phyloP scores from a whole-genome alignment of 2,797 vertebrate species.

The Gambusia yucatana region DNA sequence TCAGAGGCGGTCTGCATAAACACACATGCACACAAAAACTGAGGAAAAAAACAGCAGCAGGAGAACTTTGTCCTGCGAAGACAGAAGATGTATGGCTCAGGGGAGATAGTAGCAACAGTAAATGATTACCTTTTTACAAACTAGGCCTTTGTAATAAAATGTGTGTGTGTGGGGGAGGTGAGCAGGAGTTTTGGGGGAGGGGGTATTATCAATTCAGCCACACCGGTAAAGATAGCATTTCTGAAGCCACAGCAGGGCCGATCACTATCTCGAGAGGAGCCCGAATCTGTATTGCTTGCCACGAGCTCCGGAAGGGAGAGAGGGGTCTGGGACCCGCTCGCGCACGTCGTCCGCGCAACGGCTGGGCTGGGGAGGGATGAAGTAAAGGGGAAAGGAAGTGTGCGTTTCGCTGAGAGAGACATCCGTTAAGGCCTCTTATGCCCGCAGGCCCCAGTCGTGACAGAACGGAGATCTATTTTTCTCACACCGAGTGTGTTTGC shows the following conservation, averaged over 20 bases:
- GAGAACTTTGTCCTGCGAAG: constrained; percentile 91
- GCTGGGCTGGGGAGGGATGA: too few species aligned
- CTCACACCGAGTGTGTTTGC: constrained; percentile 46
- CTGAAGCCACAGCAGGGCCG: constrained; percentile 74
- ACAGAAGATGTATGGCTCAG: constrained; percentile 93
- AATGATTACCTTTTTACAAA: constrained; percentile 95
- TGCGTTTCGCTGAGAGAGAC: constrained; percentile 71
- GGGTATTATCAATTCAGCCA: constrained; percentile 93
- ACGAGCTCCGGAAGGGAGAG: constrained; percentile 68
- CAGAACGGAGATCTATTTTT: constrained; percentile 75
- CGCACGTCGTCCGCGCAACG: constrained; percentile 21
- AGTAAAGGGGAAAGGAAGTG: constrained; percentile 10
- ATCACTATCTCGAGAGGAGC: constrained; percentile 72
- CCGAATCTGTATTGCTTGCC: background rate
- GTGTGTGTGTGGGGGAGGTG: constrained; percentile 53
- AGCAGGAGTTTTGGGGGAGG: constrained; percentile 58
- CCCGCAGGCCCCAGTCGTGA: constrained; percentile 69
- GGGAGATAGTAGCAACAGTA: constrained; percentile 89
- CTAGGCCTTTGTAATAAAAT: constrained; percentile 96
- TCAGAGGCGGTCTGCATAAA: constrained; percentile 39
- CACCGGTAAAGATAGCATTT: constrained; percentile 90
- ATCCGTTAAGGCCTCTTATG: constrained; percentile 72
- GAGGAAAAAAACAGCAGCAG: constrained; percentile 60
- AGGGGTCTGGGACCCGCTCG: constrained; percentile 61
- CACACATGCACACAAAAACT: constrained; percentile 28